Evolutionary conservation across 2,113 vertebrate genomes (phyloP), one percentile per base, ranked within the genome.

Genomic region (Tapirus terrestris): DNA sequence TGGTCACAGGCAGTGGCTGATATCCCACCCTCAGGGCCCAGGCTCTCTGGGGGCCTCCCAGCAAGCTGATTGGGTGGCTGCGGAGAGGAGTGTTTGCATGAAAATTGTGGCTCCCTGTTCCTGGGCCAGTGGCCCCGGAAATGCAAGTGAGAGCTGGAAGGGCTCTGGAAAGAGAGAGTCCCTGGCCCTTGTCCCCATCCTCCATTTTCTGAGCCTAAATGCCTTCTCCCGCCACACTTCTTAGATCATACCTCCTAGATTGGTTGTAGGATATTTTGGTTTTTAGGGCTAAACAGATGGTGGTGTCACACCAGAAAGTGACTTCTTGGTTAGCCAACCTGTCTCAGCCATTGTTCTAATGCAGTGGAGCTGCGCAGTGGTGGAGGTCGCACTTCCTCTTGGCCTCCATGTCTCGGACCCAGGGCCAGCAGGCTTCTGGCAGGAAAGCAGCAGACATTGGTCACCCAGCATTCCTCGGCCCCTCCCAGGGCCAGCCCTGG

Each of bases 1-100:
- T 97, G 97, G 96, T 95, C 97, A 63, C n/a, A 92, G 98, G 84
- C 98, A 97, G 98, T 68, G 96, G 97, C 79, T 98, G 98, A 96
- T 98, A 94, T 98, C 98, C 96, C 89, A 97, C 6, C 65, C 90
- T 51, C 72, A 20, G 56, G 65, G 29, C 53, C 94, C 93, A 95
- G 93, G 92, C 82, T 97, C 85, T 97, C 92, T 56, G 83, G 2
- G 86, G 0, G 6, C 12, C 11, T 25, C 53, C 79, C 56, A 11
- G 2, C 0, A n/a, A 82, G 93, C 68, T 43, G 0, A 36, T 58
- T 45, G 8, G 14, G 91, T 73, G 79, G 90, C 92, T 58, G 86
- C 80, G 93, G 2, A 43, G 96, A 70, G 29, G 39, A 0, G 48
- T 31, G 25, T 63, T 63, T 43, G 6, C 91, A 36, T 93, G 96